Evolutionary conservation across 2,113 vertebrate species (phyloP).

Genomic region (Cardinalis cardinalis): DNA sequence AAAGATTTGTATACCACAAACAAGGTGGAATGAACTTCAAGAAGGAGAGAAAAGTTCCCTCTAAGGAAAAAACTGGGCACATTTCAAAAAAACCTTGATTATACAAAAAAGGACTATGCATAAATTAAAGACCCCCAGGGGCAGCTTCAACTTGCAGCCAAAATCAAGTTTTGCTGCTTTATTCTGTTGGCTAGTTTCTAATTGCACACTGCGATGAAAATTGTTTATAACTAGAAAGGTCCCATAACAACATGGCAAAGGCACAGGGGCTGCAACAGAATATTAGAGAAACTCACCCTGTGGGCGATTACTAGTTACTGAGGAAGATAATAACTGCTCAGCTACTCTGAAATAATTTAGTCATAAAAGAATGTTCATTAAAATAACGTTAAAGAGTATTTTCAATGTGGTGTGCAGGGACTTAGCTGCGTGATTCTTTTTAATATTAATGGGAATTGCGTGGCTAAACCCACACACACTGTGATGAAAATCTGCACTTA

Average conservation of each 20-base stretch:
- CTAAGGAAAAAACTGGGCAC: background rate
- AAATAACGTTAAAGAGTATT: constrained; percentile 62
- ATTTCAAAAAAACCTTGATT: background rate
- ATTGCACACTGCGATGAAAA: constrained; percentile 44
- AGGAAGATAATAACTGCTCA: constrained; percentile 61
- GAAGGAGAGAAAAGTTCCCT: background rate
- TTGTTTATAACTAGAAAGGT: constrained; percentile 38
- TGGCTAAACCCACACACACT: background rate
- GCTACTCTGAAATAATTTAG: constrained; percentile 59
- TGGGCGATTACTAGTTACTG: constrained; percentile 38
- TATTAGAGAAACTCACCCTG: constrained; percentile 50
- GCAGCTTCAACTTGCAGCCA: background rate
- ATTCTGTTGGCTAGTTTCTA: constrained; percentile 20
- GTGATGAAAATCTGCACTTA: constrained; percentile 9
- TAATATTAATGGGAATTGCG: constrained; percentile 38
- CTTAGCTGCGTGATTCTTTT: constrained; percentile 42
- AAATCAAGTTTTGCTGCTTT: constrained; percentile 15
- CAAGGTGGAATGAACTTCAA: background rate
- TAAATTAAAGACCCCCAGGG: constrained; percentile 18
- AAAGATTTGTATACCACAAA: background rate
- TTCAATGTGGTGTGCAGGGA: constrained; percentile 28
- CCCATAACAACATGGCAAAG: constrained; percentile 49
- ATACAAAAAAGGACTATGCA: background rate
- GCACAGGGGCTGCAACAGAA: constrained; percentile 7
- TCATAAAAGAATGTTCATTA: constrained; percentile 68